Conservation (phyloP, 1,140 invertebrate species). For the Gryllus bimaculatus region DNA sequence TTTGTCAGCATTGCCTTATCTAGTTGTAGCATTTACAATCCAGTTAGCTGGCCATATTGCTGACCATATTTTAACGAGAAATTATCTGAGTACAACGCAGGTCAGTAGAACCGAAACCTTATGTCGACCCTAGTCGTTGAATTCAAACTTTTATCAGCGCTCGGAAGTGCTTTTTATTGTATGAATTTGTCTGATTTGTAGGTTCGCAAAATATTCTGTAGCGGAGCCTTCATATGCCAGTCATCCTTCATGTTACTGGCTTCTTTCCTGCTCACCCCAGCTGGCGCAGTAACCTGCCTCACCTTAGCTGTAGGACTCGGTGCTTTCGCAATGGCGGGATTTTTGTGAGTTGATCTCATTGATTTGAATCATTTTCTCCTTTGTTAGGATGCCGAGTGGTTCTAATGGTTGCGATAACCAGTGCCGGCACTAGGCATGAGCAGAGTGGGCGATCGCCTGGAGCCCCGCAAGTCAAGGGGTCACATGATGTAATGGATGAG, state of each 20-base stretch:
- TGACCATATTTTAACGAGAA: constrained; percentile 57
- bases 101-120: background rate
- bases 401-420: no score
- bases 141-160: no score
- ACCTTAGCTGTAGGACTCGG: constrained; percentile 78
- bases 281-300: constrained; percentile 60
- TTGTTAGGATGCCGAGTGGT: no score
- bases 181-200: constrained; percentile 18
- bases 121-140: no score
- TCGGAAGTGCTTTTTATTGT: background rate
- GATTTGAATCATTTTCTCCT: no score
- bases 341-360: constrained; percentile 19
- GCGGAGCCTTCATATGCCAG: constrained; percentile 67
- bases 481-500: no score
- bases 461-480: no score
- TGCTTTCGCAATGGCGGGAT: constrained; percentile 79
- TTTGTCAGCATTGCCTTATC: constrained; percentile 72
- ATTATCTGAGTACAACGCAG: constrained; percentile 42
- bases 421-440: no score
- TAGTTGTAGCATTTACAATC: constrained; percentile 72
- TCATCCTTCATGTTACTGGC: constrained; percentile 75
- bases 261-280: constrained; percentile 55
- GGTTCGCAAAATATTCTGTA: constrained; percentile 65
- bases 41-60: constrained; percentile 70
- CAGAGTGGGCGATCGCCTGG: no score